Base-by-base conservation (phyloP, 1,140 invertebrate genomes). In the Potamilus streckersoni region DNA sequence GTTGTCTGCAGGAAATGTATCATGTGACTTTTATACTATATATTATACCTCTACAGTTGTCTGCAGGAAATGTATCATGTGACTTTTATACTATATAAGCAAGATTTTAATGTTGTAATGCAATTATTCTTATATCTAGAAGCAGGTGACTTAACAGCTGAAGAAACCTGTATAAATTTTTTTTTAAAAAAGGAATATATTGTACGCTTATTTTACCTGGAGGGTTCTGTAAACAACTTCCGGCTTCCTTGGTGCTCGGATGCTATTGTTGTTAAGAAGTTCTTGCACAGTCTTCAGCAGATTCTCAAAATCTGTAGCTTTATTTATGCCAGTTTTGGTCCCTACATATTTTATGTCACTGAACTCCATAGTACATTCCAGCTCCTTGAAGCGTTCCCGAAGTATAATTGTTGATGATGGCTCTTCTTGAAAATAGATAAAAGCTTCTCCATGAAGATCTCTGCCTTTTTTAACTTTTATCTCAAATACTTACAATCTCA, bases 261-360 rank as follows among this genome's bases (percentile, higher is more conserved):
- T 92, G 13, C 92, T 91, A 1, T 92, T 94, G 84, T 95, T 94
- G 23, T 92, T 90, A 56, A 95, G 87, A 86, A 94, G 93, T 59
- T 91, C 83, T 62, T 90, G 87, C 27, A 94, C 79, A 66, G 90
- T 90, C 68, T 86, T 83, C 68, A 86, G 88, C 19, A 94, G 85
- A 74, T 90, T 84, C 17, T 77, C 84, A 83, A 93, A 94, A 82
- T 92, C 90, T 65, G 93, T 94, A 38, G 84, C 83, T 14, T 87
- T 90, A 58, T 86, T 73, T 61, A 63, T 88, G 2, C 79, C 78
- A 14, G 93, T 94, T 80, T 90, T 91, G 78, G 92, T 90, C 2
- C 94, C 94, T 69, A 95, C 90, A 85, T 95, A 95, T 80, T 93
- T 93, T 2, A 96, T 87, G 1, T 93, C 93, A 85, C 93, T 94